Evolutionary conservation across 2,888 invertebrate species (phyloP).

Genomic region (Drosophila mettleri): DNA sequence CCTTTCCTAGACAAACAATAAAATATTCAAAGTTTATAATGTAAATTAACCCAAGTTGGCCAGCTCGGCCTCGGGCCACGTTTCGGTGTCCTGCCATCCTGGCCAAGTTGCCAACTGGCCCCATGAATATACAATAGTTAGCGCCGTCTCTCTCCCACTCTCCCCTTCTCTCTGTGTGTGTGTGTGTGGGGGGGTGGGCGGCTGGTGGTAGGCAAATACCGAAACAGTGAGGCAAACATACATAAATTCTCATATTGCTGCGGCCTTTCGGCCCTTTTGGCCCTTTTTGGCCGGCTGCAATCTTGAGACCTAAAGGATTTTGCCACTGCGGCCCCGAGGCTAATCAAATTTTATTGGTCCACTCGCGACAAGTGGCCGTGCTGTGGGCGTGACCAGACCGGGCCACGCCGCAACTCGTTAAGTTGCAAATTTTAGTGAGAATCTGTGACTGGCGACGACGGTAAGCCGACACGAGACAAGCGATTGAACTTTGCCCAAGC

Average conservation of each 20-base stretch:
- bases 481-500: constrained; percentile 62
- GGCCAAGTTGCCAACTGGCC: constrained; percentile 38
- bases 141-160: constrained; percentile 4
- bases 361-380: constrained; percentile 46
- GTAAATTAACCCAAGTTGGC: constrained; percentile 80
- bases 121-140: constrained; percentile 73
- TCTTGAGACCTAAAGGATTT: constrained; percentile 47
- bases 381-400: constrained; percentile 18
- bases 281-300: constrained; percentile 26
- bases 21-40: constrained; percentile 79
- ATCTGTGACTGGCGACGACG: constrained; percentile 10
- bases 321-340: constrained; percentile 29
- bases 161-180: too few relatives aligned
- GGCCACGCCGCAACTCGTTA: constrained; percentile 7
- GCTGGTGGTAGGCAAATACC: constrained; percentile 27
- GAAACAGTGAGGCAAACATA: constrained; percentile 43
- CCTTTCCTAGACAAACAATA: constrained; percentile 74
- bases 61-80: constrained; percentile 58
- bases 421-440: constrained; percentile 31
- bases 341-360: constrained; percentile 75
- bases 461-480: constrained; percentile 53
- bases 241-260: constrained; percentile 61
- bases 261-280: constrained; percentile 18
- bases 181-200: not conserved
- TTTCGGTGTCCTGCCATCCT: constrained; percentile 47